Conservation (phyloP, 2,888 invertebrate genomes). For the Athetis lepigone region DNA sequence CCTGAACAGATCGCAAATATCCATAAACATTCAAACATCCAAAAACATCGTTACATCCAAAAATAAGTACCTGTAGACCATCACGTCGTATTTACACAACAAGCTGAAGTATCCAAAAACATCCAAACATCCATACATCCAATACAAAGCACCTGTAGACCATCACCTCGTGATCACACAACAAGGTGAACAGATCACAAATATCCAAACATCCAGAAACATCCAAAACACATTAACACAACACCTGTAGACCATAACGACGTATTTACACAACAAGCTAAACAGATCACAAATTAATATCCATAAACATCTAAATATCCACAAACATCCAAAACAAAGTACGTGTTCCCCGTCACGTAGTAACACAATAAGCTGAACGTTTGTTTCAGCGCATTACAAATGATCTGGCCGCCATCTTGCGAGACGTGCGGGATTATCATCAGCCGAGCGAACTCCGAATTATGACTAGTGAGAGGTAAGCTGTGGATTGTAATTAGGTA, state of each 20-base stretch:
- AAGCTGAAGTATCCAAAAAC: too few species aligned
- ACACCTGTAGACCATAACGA: too few species aligned
- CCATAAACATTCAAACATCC: background rate
- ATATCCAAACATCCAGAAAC: too few species aligned
- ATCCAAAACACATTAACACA: too few species aligned
- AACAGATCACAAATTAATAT: too few species aligned
- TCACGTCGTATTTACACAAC: background rate
- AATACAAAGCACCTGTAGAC: background rate
- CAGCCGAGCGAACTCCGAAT: constrained; percentile 16
- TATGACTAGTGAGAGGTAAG: constrained; percentile 12
- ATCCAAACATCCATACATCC: too few species aligned
- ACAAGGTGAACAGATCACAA: too few species aligned
- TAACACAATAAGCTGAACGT: constrained; percentile 14
- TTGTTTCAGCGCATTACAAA: constrained; percentile 38
- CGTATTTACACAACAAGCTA: too few species aligned
- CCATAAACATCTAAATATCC: background rate
- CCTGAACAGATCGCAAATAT: too few species aligned
- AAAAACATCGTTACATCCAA: too few species aligned
- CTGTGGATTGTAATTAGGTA: background rate
- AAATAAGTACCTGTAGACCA: background rate
- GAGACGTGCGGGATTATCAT: constrained; percentile 49
- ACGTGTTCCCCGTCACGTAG: background rate
- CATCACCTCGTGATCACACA: background rate
- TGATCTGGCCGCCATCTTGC: constrained; percentile 38
- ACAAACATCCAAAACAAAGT: constrained; percentile 9